Evolutionary conservation across 2,797 vertebrate species (phyloP).

Genomic region (Diplodus sargus): DNA sequence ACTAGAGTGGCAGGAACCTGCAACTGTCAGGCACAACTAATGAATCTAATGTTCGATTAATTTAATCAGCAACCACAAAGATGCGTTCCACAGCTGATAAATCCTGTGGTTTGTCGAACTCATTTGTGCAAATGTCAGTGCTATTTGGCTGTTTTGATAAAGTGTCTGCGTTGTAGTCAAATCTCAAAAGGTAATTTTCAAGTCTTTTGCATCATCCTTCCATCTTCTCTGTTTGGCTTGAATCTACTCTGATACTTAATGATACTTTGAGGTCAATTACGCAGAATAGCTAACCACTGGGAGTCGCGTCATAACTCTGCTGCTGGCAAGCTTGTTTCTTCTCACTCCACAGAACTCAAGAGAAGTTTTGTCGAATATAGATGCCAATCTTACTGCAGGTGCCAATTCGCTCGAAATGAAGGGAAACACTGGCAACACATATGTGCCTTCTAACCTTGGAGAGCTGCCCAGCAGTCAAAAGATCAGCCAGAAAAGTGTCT

Average conservation of each 20-base stretch:
- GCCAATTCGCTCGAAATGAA: conserved; percentile 39
- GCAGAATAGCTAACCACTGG: not conserved
- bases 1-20: not conserved
- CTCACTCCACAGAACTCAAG: conserved; percentile 31
- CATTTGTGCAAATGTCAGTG: not conserved
- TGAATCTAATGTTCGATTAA: not conserved
- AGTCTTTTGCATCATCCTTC: too few species aligned
- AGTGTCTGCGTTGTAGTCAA: not conserved
- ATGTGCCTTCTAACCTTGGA: conserved; percentile 56
- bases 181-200: too few species aligned
- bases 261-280: not conserved
- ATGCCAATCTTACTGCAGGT: conserved; percentile 61
- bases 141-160: not conserved
- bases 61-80: not conserved
- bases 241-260: not conserved
- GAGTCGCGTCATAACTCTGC: not conserved
- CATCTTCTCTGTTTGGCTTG: not conserved
- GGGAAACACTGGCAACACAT: conserved; percentile 31
- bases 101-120: not conserved
- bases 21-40: not conserved
- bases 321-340: not conserved
- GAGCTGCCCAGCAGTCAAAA: conserved; percentile 57
- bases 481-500: conserved; percentile 54
- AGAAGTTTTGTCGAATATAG: conserved; percentile 23
- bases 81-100: not conserved